Evolutionary conservation across 37 sponge, comb jelly and placozoan genomes (phyloP).

Genomic region (Tethya wilhelma): DNA sequence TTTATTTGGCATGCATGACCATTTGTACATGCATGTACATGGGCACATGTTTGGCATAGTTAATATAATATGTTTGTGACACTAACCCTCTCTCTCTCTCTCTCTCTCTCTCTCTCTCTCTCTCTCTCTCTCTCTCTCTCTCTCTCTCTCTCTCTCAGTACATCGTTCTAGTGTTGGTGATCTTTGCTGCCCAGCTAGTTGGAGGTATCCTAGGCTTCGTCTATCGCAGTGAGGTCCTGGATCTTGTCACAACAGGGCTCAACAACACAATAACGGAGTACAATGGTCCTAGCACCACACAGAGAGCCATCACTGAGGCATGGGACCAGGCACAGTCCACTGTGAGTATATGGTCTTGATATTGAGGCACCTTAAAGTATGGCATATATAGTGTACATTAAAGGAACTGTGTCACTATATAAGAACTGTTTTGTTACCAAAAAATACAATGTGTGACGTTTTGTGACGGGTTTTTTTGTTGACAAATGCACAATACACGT

Average conservation of each 20-base stretch:
- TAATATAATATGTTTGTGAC: too few species aligned
- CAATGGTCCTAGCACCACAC: neutral
- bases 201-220: slow-evolving; percentile 63
- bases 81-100: slow-evolving; percentile 37
- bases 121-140: slow-evolving; percentile 58
- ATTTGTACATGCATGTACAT: too few species aligned
- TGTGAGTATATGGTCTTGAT: too few species aligned
- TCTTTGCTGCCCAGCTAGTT: slow-evolving; percentile 46
- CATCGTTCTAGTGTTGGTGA: slow-evolving; percentile 52
- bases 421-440: too few species aligned
- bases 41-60: too few species aligned
- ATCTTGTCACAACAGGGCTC: slow-evolving; percentile 9
- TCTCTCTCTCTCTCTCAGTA: slow-evolving; percentile 56
- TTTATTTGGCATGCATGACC: too few species aligned
- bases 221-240: slow-evolving; percentile 21
- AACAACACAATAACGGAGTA: slow-evolving; percentile 8
- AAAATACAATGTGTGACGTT: too few species aligned
- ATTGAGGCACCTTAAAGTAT: too few species aligned
- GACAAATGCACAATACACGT: too few species aligned
- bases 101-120: slow-evolving; percentile 59
- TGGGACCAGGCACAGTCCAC: slow-evolving; percentile 55
- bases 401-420: too few species aligned
- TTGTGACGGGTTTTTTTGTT: too few species aligned
- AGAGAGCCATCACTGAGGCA: slow-evolving; percentile 15
- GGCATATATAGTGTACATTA: too few species aligned